A percentile compares a stretch with the other conserved stretches of the same genome.
Conservation (phyloP, 2,888 invertebrate genomes). For the Dicyrtomina minuta region DNA sequence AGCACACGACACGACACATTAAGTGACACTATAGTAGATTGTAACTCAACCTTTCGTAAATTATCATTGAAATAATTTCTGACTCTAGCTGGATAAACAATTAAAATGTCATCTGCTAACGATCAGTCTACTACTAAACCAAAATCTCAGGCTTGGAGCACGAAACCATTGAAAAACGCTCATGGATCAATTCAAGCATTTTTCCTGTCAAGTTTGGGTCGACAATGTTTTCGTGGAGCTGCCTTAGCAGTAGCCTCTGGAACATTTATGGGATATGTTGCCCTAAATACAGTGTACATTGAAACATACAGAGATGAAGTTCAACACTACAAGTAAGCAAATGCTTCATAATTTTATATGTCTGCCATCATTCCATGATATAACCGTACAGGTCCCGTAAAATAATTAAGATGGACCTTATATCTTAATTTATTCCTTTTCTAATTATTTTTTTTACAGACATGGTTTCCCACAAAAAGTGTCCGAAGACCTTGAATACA, state of each 20-base stretch:
- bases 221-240: constrained; percentile 60
- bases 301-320: constrained; percentile 65
- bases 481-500: constrained; percentile 59
- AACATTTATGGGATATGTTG: constrained; percentile 58
- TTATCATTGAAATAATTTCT: too few relatives aligned
- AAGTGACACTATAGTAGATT: too few relatives aligned
- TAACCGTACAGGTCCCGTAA: too few relatives aligned
- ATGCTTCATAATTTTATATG: not conserved
- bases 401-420: not conserved
- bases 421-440: not conserved
- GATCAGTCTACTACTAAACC: too few relatives aligned
- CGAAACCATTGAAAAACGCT: too few relatives aligned
- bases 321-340: constrained; percentile 66
- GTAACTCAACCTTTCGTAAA: too few relatives aligned
- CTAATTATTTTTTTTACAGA: constrained; percentile 56
- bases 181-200: not conserved
- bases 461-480: constrained; percentile 65
- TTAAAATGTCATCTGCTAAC: too few relatives aligned
- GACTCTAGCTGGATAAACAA: too few relatives aligned
- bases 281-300: constrained; percentile 66
- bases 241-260: constrained; percentile 54
- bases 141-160: too few relatives aligned
- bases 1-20: too few relatives aligned
- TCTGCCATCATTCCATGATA: too few relatives aligned
- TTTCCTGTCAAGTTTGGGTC: not conserved